Evolutionary conservation across 1,140 invertebrate genomes (phyloP), one percentile per base, ranked within the genome.

Genomic region (Microplitis demolitor): DNA sequence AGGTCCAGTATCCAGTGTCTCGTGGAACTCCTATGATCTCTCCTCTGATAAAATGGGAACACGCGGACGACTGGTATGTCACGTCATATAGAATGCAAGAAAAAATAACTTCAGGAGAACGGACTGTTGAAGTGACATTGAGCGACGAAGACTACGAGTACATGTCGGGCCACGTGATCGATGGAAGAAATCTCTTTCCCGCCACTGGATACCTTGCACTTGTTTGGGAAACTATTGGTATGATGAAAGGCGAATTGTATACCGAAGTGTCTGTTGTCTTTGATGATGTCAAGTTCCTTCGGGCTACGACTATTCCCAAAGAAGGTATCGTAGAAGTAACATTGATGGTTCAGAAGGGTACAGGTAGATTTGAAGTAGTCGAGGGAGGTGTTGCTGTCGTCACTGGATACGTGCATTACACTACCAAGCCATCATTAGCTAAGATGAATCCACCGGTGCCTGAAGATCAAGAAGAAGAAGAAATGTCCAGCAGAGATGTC

Each of bases 161-260:
- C 81, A 91, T 96, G 84, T 84, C 87, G 31, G 96, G 95, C 2
- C 97, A 99, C 84, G 89, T 93, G 4, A 94, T 98, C 77, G 96
- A 98, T 86, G 93, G 93, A 1, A 91, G 96, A 77, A 93, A 95
- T 75, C 81, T 98, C 0, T 93, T 95, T 73, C 97, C 97, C 3
- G 96, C 96, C 0, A 97, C 96, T 8, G 96, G 95, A 33, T 99
- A 94, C 80, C 78, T 95, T 69, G 85, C 91, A 4, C 85, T 98
- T 13, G 94, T 94, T 0, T 98, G 97, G 97, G 94, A 96, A 83
- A 94, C 95, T 2, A 81, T 98, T 24, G 93, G 93, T 14, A 91
- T 94, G 83, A 91, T 96, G 87, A 89, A 90, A 78, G 92, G 92
- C 63, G 87, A 91, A 64, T 81, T 89, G 1, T 93, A 89, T 78